phyloP scores from a whole-genome alignment of 2,797 vertebrate species.

The Iguana delicatissima region DNA sequence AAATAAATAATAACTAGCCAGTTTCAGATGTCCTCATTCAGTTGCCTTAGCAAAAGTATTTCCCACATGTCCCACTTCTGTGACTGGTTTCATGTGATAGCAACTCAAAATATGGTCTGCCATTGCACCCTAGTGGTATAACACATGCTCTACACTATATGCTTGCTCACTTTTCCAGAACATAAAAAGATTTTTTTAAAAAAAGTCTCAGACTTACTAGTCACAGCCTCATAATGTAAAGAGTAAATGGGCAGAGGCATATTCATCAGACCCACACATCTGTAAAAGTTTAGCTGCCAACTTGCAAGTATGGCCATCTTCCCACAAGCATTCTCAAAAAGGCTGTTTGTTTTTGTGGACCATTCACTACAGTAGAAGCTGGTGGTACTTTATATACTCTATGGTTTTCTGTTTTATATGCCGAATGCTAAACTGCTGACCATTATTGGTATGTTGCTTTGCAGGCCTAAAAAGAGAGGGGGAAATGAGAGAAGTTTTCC shows the following conservation, averaged over 20 bases:
- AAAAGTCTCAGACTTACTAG: not conserved
- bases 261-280: not conserved
- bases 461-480: not conserved
- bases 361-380: not conserved
- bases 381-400: too few species aligned
- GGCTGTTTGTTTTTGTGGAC: not conserved
- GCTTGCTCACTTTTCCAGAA: not conserved
- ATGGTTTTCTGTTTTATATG: not conserved
- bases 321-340: not conserved
- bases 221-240: not conserved
- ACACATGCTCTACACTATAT: not conserved
- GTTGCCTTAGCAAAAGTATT: not conserved
- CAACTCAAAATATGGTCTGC: slow-evolving; percentile 24
- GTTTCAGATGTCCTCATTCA: not conserved
- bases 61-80: not conserved
- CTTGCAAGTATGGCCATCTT: not conserved
- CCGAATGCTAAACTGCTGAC: not conserved
- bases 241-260: not conserved
- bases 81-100: not conserved
- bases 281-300: not conserved
- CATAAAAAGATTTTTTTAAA: not conserved
- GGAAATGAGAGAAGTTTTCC: too few species aligned
- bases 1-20: not conserved
- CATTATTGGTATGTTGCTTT: not conserved
- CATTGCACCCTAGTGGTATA: slow-evolving; percentile 74